These are phyloP conservation scores for Xenopus borealis DNA, from an alignment of 2,113 vertebrate species.

Conservation along the genomic window DNA sequence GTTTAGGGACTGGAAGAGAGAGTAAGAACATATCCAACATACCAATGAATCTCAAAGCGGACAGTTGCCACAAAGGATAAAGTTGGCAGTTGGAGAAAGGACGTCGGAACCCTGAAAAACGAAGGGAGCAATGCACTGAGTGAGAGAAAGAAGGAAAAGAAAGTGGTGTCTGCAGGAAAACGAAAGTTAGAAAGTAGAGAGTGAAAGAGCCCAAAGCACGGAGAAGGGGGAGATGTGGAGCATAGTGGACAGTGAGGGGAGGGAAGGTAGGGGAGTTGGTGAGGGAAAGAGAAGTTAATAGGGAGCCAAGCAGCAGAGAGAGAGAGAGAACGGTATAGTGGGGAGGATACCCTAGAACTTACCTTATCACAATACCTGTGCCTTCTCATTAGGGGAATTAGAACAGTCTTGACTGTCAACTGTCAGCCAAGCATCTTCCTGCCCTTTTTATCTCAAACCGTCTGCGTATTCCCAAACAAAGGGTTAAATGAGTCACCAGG, in stretches of 20 bases:
- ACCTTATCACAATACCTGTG: too few relatives aligned
- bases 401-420: too few relatives aligned
- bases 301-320: too few relatives aligned
- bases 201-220: neutral
- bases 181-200: neutral
- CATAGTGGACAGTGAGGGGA: neutral
- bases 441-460: neutral
- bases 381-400: too few relatives aligned
- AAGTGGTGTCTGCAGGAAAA: neutral
- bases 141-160: neutral
- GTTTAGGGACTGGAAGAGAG: neutral
- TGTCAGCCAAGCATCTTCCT: too few relatives aligned
- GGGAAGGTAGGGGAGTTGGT: too few relatives aligned
- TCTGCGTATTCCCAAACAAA: neutral
- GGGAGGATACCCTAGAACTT: too few relatives aligned
- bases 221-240: neutral
- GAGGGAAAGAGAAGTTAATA: too few relatives aligned
- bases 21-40: neutral
- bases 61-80: too few relatives aligned
- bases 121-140: neutral
- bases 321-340: too few relatives aligned
- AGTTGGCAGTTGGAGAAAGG: too few relatives aligned
- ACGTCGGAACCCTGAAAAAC: neutral
- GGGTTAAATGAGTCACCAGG: conserved; percentile 23
- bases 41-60: too few relatives aligned